Percentiles rank a stretch among this genome's conserved stretches.
Evolutionary conservation across 2,797 vertebrate species (phyloP).

Genomic region (Calcarius lapponicus): DNA sequence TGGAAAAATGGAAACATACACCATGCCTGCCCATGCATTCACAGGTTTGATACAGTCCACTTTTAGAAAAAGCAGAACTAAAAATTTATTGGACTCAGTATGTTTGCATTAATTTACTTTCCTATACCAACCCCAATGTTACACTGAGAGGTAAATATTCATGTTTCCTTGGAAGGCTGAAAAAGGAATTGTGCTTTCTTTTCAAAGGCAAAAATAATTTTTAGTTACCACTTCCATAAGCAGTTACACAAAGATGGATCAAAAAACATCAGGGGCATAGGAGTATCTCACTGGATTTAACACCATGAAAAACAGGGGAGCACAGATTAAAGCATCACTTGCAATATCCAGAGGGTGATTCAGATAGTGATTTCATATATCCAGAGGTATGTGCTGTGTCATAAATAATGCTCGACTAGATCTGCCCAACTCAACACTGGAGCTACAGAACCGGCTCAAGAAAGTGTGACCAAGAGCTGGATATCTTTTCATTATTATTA

Average conservation of each 20-base stretch:
- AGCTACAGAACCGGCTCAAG: not conserved
- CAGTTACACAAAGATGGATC: not conserved
- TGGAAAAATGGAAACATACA: not conserved
- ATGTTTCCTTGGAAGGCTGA: not conserved
- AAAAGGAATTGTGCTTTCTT: not conserved
- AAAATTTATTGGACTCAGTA: not conserved
- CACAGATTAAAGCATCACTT: not conserved
- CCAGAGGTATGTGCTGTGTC: not conserved
- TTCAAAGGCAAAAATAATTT: not conserved
- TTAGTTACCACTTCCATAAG: not conserved
- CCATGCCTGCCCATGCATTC: not conserved
- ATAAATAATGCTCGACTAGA: not conserved
- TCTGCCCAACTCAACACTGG: not conserved
- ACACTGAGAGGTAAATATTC: not conserved
- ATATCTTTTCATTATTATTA: not conserved
- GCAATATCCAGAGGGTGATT: not conserved
- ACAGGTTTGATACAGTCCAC: not conserved
- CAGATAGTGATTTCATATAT: not conserved
- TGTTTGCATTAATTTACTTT: not conserved
- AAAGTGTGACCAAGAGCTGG: not conserved
- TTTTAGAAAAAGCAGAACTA: not conserved
- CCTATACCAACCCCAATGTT: not conserved
- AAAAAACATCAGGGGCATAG: not conserved
- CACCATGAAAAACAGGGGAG: not conserved
- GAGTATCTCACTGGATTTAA: not conserved